Evolutionary conservation across 1,140 invertebrate genomes (phyloP), one percentile per base, ranked within the genome.

Genomic region (Danaus plexippus): DNA sequence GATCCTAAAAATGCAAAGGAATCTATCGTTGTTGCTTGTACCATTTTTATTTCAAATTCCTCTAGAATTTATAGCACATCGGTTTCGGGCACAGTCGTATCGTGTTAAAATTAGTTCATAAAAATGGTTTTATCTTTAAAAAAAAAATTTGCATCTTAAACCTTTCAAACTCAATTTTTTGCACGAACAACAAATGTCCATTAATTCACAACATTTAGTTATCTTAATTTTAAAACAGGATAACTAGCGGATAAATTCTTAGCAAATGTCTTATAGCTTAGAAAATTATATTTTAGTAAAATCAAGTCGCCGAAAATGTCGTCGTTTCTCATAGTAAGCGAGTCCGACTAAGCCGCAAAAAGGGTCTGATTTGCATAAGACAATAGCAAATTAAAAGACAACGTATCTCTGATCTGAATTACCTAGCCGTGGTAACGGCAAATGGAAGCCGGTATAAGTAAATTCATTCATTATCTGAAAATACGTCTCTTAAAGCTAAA

Each of bases 321-420:
- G 59, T 54, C 70, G 64, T 75, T 75, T 75, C 62, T 79, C 72
- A 76, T 73, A 67, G 67, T 63, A 66, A 66, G 61, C 63, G 61
- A 64, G 64, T 52, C 64, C 60, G 59, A 67, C 61, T 69, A 63
- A 71, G 64, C 67, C 66, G 66, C 68, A 77, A 75, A 76, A 73
- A 76, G 74, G 71, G 68, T 67, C 61, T 64, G 52, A 79, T 79
- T 76, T 79, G 67, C 76, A 79, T 79, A 69, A 69, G 71, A 73
- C 70, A 73, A 73, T 66, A 73, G 65, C 63, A 73, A 73, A 73
- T 73, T 73, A 70, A 73, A 70, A 73, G 67, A 68, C 63, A 73
- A 68, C 67, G 66, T 68, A 70, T 73, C 65, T 73, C 53, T 61
- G 60, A 70, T 73, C 67, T 68, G 59, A 64, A 66, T 67, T 69